Base-by-base conservation (phyloP, 1,140 invertebrate genomes). In the Drosophila kikkawai region DNA sequence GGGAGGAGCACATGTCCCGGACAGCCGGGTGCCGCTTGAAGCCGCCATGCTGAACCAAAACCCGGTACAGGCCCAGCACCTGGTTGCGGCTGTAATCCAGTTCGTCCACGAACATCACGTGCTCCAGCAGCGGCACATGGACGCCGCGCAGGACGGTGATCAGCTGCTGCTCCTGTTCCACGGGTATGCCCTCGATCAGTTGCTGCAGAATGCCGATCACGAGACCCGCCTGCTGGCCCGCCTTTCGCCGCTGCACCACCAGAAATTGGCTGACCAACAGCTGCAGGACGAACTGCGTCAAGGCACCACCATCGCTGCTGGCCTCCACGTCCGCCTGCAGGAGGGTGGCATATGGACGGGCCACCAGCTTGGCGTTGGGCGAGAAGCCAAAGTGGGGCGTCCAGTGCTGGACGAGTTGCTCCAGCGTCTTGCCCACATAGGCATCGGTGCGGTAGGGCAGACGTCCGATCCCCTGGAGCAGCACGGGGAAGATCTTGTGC, bases 51-150 rank as follows among this genome's bases (percentile, higher is more conserved):
- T 61, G 50, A 2, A 86, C 63, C 1, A 93, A 41, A 4, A 39
- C 44, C 0, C 78, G 75, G 48, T 92, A 88, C 0, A 93, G 55
- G 0, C 60, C 53, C 17, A 93, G 58, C 11, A 92, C 65, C 13
- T 91, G 66, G 0, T 41, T 44, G 7, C 87, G 80, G 74, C 87
- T 93, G 2, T 91, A 76, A 19, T 84, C 91, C 50, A 85, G 80
- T 45, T 93, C 92, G 22, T 92, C 92, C 4, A 92, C 84, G 59
- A 93, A 91, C 92, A 93, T 93, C 0, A 91, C 47, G 37, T 92
- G 91, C 70, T 93, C 92, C n/a, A 93, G 65, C 22, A 87, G 67
- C 1, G 75, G 66, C 7, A 80, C 29, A 15, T 82, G 78, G 0
- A 79, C 64, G n/a, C 67, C 85, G 19, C 71, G 66, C 36, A 93